Evolutionary conservation across 2,888 invertebrate genomes (phyloP).

Genomic region (Zaprionus bogoriensis): DNA sequence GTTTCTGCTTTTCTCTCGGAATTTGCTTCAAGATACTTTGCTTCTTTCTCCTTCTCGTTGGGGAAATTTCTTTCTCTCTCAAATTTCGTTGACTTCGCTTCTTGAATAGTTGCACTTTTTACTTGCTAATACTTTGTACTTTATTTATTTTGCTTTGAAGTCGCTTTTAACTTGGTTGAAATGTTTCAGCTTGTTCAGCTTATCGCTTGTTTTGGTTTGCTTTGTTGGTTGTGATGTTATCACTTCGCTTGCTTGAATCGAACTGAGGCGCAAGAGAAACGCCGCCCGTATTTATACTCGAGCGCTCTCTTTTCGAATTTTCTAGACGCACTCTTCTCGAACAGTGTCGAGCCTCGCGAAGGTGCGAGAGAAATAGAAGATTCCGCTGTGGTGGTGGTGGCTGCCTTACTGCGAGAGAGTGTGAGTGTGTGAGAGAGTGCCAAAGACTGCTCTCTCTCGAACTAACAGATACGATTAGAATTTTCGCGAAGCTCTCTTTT

Average conservation of each 20-base stretch:
- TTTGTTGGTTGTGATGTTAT: slow-evolving; percentile 30
- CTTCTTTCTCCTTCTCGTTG: background rate
- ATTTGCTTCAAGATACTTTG: background rate
- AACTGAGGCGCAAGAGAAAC: slow-evolving; percentile 48
- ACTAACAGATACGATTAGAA: background rate
- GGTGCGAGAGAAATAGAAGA: background rate
- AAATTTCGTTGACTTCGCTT: background rate
- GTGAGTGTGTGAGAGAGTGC: background rate
- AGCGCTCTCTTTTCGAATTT: slow-evolving; percentile 43
- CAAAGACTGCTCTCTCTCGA: background rate
- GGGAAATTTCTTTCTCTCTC: background rate
- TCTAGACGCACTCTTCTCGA: slow-evolving; percentile 51
- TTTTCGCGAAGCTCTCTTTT: slow-evolving; percentile 15
- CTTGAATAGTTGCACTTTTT: background rate
- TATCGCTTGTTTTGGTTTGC: slow-evolving; percentile 26
- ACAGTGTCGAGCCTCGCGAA: slow-evolving; percentile 14
- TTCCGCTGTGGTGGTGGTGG: background rate
- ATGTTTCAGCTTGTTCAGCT: slow-evolving; percentile 51
- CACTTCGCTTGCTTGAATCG: slow-evolving; percentile 58
- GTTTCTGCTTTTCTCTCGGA: background rate
- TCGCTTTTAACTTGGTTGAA: background rate
- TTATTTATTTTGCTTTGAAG: background rate
- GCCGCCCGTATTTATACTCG: slow-evolving; percentile 56
- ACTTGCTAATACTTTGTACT: background rate
- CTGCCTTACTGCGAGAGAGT: background rate